A percentile compares a stretch with the other conserved stretches of the same genome.
These are phyloP conservation scores for Carassius carassius DNA, from an alignment of 2,113 vertebrate genomes.

Conservation along the genomic window DNA sequence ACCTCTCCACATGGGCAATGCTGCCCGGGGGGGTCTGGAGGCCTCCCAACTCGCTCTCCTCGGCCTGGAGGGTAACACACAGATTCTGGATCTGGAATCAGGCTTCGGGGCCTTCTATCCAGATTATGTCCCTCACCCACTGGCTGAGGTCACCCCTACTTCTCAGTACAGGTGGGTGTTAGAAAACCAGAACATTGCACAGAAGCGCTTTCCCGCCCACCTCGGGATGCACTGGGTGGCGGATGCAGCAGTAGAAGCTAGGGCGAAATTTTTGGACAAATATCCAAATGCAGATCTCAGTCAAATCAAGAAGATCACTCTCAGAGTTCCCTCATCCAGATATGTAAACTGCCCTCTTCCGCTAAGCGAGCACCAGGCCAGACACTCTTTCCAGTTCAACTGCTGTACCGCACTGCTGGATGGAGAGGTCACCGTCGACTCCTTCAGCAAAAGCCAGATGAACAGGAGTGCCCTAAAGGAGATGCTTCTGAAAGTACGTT, in stretches of 20 bases:
- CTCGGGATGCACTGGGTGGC: constrained; percentile 91
- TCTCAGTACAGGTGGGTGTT: constrained; percentile 81
- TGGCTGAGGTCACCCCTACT: constrained; percentile 65
- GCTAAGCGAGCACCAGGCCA: constrained; percentile 84
- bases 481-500: constrained; percentile 77
- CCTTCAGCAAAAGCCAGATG: constrained; percentile 73
- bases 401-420: constrained; percentile 84
- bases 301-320: constrained; percentile 73
- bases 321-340: constrained; percentile 82
- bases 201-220: constrained; percentile 90
- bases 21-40: constrained; percentile 83
- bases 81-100: constrained; percentile 78
- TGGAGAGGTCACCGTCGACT: constrained; percentile 70
- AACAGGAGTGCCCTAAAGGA: constrained; percentile 70
- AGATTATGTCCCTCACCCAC: constrained; percentile 78
- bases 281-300: constrained; percentile 61
- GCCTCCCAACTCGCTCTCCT: constrained; percentile 82
- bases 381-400: constrained; percentile 92
- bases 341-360: constrained; percentile 86
- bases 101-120: constrained; percentile 90
- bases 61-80: constrained; percentile 84
- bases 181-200: constrained; percentile 86
- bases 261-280: constrained; percentile 68
- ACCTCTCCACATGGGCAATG: constrained; percentile 89
- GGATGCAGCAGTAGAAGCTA: constrained; percentile 79